Evolutionary conservation across 2,888 invertebrate species (phyloP).

Genomic region (Plebejus melissa): DNA sequence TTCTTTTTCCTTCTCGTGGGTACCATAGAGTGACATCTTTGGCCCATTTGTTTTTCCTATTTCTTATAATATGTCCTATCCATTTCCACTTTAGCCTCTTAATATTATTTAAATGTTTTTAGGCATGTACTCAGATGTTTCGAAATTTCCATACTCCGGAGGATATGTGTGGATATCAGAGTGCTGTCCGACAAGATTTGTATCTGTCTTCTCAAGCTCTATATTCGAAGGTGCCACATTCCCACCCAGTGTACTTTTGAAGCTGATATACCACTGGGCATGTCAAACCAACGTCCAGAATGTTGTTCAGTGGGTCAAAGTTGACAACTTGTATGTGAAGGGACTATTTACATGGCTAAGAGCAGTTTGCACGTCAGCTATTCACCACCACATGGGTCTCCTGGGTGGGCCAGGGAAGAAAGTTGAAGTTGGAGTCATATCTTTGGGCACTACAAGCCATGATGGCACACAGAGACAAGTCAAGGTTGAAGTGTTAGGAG

Average conservation of each 20-base stretch:
- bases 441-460: conserved; percentile 91
- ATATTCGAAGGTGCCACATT: conserved; percentile 92
- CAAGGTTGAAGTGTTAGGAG: conserved; percentile 92
- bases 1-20: no score
- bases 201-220: conserved; percentile 92
- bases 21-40: no score
- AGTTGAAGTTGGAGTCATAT: conserved; percentile 91
- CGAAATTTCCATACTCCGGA: conserved; percentile 91
- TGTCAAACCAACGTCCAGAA: conserved; percentile 94
- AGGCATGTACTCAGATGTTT: conserved; percentile 92
- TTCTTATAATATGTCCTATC: no score
- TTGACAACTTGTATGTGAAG: conserved; percentile 75
- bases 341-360: conserved; percentile 81
- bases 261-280: conserved; percentile 93
- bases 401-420: conserved; percentile 85
- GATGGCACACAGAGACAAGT: conserved; percentile 87
- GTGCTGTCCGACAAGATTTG: conserved; percentile 90
- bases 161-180: conserved; percentile 95
- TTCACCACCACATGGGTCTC: conserved; percentile 86
- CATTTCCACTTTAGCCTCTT: not conserved
- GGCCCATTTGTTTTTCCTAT: no score
- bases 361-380: conserved; percentile 87
- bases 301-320: conserved; percentile 92
- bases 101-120: conserved; percentile 31
- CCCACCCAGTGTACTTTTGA: conserved; percentile 89